A percentile compares a stretch with the other conserved stretches of the same genome.
phyloP scores from a whole-genome alignment of 2,797 vertebrate genomes.

The Vipera ursinii region DNA sequence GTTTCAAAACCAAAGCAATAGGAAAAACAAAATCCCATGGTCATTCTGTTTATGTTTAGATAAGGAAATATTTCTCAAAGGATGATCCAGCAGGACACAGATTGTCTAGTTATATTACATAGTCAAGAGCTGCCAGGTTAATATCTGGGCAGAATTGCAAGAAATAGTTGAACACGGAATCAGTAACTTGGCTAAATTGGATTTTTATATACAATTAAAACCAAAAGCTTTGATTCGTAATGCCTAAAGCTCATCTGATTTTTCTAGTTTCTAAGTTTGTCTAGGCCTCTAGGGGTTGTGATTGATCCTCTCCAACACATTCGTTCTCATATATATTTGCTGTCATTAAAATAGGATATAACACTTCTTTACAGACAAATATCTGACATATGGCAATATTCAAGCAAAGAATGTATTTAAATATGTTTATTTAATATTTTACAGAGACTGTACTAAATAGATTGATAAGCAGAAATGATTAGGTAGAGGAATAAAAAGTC shows the following conservation, averaged over 20 bases:
- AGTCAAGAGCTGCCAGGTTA: neutral
- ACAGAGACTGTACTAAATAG: neutral
- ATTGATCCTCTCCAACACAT: neutral
- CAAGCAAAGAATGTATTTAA: slow-evolving; percentile 4
- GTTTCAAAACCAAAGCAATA: neutral
- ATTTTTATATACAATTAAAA: neutral
- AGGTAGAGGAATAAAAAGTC: neutral
- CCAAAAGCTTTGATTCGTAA: neutral
- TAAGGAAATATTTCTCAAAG: neutral
- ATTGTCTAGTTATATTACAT: neutral
- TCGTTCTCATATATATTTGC: neutral
- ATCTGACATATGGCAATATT: neutral
- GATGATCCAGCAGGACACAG: neutral
- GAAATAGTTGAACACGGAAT: neutral
- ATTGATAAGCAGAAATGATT: neutral
- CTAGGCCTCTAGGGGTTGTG: neutral
- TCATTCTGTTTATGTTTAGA: neutral
- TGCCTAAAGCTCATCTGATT: neutral
- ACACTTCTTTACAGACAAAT: neutral
- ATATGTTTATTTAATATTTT: neutral
- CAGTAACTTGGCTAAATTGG: neutral
- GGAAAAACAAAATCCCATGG: neutral
- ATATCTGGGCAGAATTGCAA: neutral
- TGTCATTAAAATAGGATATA: neutral
- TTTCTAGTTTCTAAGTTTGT: neutral